A percentile compares a stretch with the other conserved stretches of the same genome.
Evolutionary conservation across 2,113 vertebrate genomes (phyloP).

Genomic region (Leptobrachium leishanense): DNA sequence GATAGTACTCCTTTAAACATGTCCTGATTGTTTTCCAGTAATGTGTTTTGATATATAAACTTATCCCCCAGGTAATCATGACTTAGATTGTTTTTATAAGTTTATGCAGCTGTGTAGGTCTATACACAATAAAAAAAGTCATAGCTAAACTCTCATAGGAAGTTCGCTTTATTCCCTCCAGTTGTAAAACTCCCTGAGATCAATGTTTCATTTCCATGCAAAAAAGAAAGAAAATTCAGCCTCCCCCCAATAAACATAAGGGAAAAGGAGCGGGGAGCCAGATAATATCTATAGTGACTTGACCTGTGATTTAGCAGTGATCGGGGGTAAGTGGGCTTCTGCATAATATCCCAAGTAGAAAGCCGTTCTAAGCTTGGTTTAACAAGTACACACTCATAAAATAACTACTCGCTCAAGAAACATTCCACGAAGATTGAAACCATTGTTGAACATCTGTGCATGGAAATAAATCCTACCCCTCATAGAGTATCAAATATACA

Average conservation of each 20-base stretch:
- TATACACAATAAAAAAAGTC: conserved; percentile 16
- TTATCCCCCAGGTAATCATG: conserved; percentile 12
- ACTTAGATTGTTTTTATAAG: conserved; percentile 24
- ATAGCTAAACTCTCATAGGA: conserved; percentile 35
- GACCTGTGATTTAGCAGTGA: conserved; percentile 23
- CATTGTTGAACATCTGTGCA: conserved; percentile 27
- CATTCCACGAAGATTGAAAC: conserved; percentile 41
- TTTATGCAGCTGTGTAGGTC: conserved; percentile 38
- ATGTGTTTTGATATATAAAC: background rate
- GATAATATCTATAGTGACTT: conserved; percentile 22
- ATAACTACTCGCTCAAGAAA: conserved; percentile 33
- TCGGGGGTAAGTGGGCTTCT: conserved; percentile 36
- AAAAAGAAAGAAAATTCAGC: background rate
- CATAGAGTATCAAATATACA: conserved; percentile 1
- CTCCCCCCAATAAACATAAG: background rate
- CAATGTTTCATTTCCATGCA: conserved; percentile 18
- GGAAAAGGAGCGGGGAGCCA: background rate
- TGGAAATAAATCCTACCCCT: conserved; percentile 1
- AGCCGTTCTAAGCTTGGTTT: conserved; percentile 26
- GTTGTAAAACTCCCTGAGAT: conserved; percentile 2
- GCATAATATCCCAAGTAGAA: conserved; percentile 25
- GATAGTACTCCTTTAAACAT: no score
- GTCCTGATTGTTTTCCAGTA: no score
- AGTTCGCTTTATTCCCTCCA: conserved; percentile 9
- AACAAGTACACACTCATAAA: conserved; percentile 37